Evolutionary conservation across 2,888 invertebrate species (phyloP), one percentile per base, ranked within the genome.

Genomic region (Emmelina monodactyla): DNA sequence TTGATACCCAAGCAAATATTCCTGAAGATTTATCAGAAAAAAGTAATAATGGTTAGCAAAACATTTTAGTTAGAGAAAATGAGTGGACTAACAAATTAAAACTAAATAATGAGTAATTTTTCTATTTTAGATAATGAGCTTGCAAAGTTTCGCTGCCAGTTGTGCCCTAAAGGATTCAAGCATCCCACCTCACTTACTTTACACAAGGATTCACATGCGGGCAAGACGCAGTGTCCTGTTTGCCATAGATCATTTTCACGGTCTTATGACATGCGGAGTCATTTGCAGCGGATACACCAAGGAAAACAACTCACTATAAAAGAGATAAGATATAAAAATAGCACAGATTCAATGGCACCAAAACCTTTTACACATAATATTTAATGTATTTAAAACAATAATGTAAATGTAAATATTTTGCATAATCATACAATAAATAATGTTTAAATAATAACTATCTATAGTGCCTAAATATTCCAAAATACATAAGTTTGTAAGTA

Each of bases 161-260:
- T 85, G 47, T 85, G 85, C 62, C 83, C 82, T 42, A 85, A 85
- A 69, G 83, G 83, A 40, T 85, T 85, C 54, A 84, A 83, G 54
- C 84, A 84, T 59, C 84, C 84, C 11, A 85, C 83, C 43, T 85
- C 85, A 35, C 61, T 85, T 50, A 84, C 83, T 37, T 66, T 85
- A 33, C 85, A 85, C 53, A 84, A 82, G 62, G 84, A 84, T 55
- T 82, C 84, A 31, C 85, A 85, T 47, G 82, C 82, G 34, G 85
- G 85, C 15, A 84, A 85, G 58, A 85, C 85, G 14, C 82, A 82
- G 49, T 85, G 85, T 47, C 85, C 85, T 7, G 82, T 85, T 34
- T 85, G 85, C 47, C 82, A 79, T 44, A 70, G 84, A 43, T 82
- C 83, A 39, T 85, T 85, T 55, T 85, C 84, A 45, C 65, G 85